Evolutionary conservation across 2,888 invertebrate genomes (phyloP).

Genomic region (Drosophila neutralis): DNA sequence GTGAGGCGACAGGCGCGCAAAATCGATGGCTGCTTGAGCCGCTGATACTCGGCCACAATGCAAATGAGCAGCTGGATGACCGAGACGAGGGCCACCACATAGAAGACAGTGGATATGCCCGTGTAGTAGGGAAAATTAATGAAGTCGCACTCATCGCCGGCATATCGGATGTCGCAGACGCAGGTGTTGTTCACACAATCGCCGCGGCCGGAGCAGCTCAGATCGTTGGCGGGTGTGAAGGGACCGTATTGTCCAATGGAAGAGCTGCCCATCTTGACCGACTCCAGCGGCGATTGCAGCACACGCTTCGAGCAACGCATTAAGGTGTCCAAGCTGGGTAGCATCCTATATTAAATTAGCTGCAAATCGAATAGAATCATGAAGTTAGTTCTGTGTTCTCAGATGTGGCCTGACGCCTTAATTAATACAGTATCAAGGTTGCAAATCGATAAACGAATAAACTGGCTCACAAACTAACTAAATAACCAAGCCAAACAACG

Average conservation of each 20-base stretch:
- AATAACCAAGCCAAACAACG: constrained; percentile 1
- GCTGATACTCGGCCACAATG: constrained; percentile 92
- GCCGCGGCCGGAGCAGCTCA: constrained; percentile 92
- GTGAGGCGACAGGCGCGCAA: constrained; percentile 93
- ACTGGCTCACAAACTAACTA: constrained; percentile 16
- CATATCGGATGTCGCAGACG: constrained; percentile 94
- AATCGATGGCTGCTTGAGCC: constrained; percentile 93
- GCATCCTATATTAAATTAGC: constrained; percentile 82
- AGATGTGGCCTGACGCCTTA: constrained; percentile 15
- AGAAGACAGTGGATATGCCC: constrained; percentile 91
- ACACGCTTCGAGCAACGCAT: constrained; percentile 85
- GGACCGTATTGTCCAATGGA: constrained; percentile 57
- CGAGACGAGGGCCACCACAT: constrained; percentile 93
- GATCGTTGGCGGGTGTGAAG: constrained; percentile 71
- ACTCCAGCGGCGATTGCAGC: constrained; percentile 79
- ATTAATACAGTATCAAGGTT: constrained; percentile 48
- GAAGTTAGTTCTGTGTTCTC: constrained; percentile 11
- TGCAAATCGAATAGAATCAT: constrained; percentile 48
- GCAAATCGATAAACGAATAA: constrained; percentile 47
- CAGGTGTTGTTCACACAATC: constrained; percentile 97
- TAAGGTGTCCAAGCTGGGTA: constrained; percentile 84
- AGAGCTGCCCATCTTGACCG: constrained; percentile 64
- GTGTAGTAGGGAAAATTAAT: constrained; percentile 93
- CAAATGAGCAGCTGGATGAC: constrained; percentile 94
- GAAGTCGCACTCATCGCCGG: constrained; percentile 92